A percentile compares a stretch with the other conserved stretches of the same genome.
phyloP scores from a whole-genome alignment of 2,888 invertebrate species.

The Heliconius hortense region DNA sequence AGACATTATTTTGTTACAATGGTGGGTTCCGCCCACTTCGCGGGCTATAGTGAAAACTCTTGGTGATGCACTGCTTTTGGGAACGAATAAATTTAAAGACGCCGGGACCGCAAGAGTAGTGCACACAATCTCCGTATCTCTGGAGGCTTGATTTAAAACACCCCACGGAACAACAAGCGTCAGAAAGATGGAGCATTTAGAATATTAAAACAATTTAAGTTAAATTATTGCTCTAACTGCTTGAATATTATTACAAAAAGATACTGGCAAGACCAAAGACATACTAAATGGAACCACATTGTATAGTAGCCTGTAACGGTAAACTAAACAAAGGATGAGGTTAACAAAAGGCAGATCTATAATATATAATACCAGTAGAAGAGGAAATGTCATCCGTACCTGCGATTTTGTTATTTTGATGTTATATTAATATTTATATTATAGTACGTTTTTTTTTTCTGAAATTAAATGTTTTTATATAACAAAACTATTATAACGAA shows the following conservation, averaged over 20 bases:
- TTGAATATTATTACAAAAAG: slow-evolving; percentile 16
- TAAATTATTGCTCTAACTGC: slow-evolving; percentile 25
- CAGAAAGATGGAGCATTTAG: slow-evolving; percentile 45
- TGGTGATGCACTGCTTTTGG: slow-evolving; percentile 80
- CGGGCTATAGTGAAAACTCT: slow-evolving; percentile 69
- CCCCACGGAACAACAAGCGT: slow-evolving; percentile 60
- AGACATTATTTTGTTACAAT: slow-evolving; percentile 82
- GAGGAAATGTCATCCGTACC: slow-evolving; percentile 4
- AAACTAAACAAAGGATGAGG: slow-evolving; percentile 10
- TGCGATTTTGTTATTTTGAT: neutral
- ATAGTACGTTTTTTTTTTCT: neutral
- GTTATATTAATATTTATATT: neutral
- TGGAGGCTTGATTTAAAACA: slow-evolving; percentile 57
- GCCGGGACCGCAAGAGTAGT: slow-evolving; percentile 62
- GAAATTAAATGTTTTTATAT: neutral
- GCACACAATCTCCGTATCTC: slow-evolving; percentile 59
- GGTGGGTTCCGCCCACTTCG: slow-evolving; percentile 77
- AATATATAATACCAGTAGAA: neutral
- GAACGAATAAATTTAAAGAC: slow-evolving; percentile 78
- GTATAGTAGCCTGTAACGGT: slow-evolving; percentile 14
- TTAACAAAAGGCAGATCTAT: slow-evolving; percentile 16
- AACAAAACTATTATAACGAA: neutral
- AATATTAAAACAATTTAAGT: slow-evolving; percentile 38
- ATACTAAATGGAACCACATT: neutral
- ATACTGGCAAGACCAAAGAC: slow-evolving; percentile 1